Evolutionary conservation across 2,113 vertebrate genomes (phyloP).

Genomic region (Phyllopteryx taeniolatus): DNA sequence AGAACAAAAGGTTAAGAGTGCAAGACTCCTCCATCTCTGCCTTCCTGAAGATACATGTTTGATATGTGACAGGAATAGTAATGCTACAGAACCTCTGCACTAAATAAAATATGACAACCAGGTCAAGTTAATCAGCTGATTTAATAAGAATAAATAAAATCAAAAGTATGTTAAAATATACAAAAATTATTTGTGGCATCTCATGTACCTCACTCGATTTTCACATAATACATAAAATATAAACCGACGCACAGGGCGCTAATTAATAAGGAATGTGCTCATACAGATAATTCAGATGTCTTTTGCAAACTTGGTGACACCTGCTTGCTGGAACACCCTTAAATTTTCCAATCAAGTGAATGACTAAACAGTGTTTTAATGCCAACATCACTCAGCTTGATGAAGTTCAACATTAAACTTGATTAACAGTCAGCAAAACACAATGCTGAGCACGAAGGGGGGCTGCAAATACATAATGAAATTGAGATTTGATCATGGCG

Average conservation of each 20-base stretch:
- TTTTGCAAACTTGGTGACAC: not conserved
- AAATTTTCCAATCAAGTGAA: not conserved
- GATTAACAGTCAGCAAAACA: not conserved
- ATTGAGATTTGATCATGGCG: not conserved
- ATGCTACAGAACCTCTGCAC: constrained; percentile 37
- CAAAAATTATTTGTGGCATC: not conserved
- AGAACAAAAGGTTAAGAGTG: constrained; percentile 52
- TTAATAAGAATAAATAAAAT: not conserved
- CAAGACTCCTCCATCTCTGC: constrained; percentile 29
- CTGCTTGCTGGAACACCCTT: not conserved
- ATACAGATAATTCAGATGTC: not conserved
- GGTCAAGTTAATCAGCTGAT: constrained; percentile 1
- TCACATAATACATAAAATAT: not conserved
- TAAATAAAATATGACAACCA: constrained; percentile 25
- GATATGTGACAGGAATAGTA: constrained; percentile 58
- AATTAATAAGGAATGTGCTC: not conserved
- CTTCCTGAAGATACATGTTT: constrained; percentile 30
- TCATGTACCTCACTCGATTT: not conserved
- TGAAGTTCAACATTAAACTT: not conserved
- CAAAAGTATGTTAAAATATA: not conserved
- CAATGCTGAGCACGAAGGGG: not conserved
- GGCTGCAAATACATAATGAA: not conserved
- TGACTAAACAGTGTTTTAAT: not conserved
- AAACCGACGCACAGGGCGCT: not conserved
- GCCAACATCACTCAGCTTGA: constrained; percentile 1